phyloP scores from a whole-genome alignment of 2,113 vertebrate genomes.

The Colistium nudipinnis region DNA sequence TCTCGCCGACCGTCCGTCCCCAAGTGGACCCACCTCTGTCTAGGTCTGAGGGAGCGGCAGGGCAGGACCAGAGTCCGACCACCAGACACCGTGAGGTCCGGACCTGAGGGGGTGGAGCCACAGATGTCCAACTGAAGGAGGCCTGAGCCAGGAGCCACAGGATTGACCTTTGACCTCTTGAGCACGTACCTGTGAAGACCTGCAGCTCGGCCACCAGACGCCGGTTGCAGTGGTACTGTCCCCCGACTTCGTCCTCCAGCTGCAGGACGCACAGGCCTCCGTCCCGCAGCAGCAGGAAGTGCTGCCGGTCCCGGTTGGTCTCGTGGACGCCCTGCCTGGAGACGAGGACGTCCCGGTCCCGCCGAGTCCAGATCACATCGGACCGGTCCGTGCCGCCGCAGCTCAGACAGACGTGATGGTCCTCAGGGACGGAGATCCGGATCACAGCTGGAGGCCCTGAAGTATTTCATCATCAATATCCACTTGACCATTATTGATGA shows the following conservation, averaged over 20 bases:
- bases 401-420: conserved; percentile 57
- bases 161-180: too few species aligned
- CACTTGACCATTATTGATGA: too few species aligned
- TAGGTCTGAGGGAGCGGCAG: conserved; percentile 49
- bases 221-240: conserved; percentile 67
- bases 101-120: conserved; percentile 37
- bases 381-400: conserved; percentile 15
- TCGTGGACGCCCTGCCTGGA: background rate
- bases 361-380: conserved; percentile 63
- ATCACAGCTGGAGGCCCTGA: conserved; percentile 25
- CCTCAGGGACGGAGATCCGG: conserved; percentile 64
- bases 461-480: too few species aligned
- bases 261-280: conserved; percentile 55
- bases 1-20: background rate
- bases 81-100: conserved; percentile 21
- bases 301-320: conserved; percentile 29
- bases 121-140: too few species aligned
- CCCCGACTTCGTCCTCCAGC: conserved; percentile 45
- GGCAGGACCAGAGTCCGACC: conserved; percentile 72
- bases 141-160: too few species aligned
- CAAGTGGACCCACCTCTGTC: conserved; percentile 57
- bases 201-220: conserved; percentile 62
- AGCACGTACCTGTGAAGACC: conserved; percentile 76
- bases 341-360: conserved; percentile 37
- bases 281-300: conserved; percentile 24